phyloP scores from a whole-genome alignment of 1,140 invertebrate genomes.

The Antheraea mylitta region DNA sequence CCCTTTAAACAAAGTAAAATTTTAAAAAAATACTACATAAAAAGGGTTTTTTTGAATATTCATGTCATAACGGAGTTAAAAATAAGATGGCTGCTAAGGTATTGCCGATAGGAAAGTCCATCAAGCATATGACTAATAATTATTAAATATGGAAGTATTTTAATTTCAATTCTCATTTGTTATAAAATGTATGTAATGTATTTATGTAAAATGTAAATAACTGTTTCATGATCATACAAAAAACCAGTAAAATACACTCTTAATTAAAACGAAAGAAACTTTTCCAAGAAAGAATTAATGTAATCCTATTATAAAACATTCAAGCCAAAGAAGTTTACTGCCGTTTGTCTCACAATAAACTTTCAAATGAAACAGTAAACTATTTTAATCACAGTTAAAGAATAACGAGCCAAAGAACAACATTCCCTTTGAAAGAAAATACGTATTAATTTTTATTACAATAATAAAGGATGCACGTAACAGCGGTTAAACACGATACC shows the following conservation, averaged over 20 bases:
- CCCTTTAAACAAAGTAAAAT: too few species aligned
- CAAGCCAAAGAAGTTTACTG: background rate
- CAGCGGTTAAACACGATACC: conserved; percentile 25
- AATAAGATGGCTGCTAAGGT: too few species aligned
- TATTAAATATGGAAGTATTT: background rate
- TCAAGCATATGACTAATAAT: background rate
- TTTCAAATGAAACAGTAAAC: background rate
- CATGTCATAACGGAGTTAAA: too few species aligned
- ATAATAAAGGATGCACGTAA: conserved; percentile 18
- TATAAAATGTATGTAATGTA: too few species aligned
- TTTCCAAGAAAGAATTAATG: background rate
- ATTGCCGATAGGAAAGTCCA: too few species aligned
- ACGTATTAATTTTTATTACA: conserved; percentile 9
- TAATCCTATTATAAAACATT: background rate
- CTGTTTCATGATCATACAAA: too few species aligned
- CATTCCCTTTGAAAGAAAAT: conserved; percentile 8
- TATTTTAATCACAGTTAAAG: conserved; percentile 2
- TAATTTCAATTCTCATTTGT: too few species aligned
- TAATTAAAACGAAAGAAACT: too few species aligned
- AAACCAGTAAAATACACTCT: too few species aligned
- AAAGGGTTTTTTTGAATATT: too few species aligned
- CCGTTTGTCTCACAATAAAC: background rate
- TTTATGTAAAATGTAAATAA: too few species aligned
- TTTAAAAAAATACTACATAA: too few species aligned
- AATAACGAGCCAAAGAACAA: conserved; percentile 1